Evolutionary conservation across 2,888 invertebrate species (phyloP).

Genomic region (Nomada lathburiana): DNA sequence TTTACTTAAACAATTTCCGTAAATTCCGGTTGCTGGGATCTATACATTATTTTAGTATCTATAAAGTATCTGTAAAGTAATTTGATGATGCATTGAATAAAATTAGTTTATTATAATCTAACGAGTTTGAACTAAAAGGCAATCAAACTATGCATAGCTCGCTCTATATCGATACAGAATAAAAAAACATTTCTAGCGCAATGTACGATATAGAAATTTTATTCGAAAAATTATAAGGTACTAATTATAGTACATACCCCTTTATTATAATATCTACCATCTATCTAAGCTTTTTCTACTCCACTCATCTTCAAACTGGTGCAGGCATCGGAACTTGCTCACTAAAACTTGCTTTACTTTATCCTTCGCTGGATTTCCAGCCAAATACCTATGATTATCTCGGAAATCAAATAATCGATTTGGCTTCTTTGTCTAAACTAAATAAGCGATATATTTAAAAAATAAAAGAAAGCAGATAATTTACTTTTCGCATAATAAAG

Average conservation of each 20-base stretch:
- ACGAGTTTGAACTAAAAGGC: too few species aligned
- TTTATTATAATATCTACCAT: slow-evolving; percentile 2
- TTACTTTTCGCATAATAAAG: too few species aligned
- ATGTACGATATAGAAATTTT: not conserved
- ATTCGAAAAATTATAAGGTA: slow-evolving; percentile 3
- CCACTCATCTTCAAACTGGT: slow-evolving; percentile 30
- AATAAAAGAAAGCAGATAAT: too few species aligned
- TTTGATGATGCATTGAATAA: too few species aligned
- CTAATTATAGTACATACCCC: not conserved
- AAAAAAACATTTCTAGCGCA: not conserved
- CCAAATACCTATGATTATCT: not conserved
- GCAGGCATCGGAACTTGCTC: slow-evolving; percentile 17
- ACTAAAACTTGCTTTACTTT: slow-evolving; percentile 9
- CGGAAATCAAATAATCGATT: slow-evolving; percentile 16
- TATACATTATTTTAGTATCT: too few species aligned
- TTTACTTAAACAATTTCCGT: too few species aligned
- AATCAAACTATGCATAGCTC: too few species aligned
- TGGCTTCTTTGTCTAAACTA: not conserved
- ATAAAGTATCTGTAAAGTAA: too few species aligned
- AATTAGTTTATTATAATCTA: too few species aligned
- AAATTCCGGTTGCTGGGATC: too few species aligned
- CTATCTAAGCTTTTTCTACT: slow-evolving; percentile 20
- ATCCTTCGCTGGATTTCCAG: not conserved
- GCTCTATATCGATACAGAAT: not conserved
- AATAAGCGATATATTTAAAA: not conserved